Conservation (phyloP, 2,797 vertebrate genomes). For the Fundulus diaphanus region DNA sequence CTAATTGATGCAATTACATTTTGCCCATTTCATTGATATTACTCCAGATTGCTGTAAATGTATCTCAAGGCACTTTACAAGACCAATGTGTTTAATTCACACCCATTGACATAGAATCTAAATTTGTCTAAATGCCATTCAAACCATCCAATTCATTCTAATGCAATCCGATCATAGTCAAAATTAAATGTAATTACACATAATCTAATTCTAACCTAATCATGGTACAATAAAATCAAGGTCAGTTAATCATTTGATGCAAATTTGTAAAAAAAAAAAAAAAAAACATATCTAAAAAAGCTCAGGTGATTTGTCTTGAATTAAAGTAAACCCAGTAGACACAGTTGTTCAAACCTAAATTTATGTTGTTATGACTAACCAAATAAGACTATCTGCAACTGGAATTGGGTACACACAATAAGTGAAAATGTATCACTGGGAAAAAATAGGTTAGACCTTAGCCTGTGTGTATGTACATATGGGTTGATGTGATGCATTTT, state of each 20-base stretch:
- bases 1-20: neutral
- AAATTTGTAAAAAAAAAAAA: neutral
- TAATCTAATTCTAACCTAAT: neutral
- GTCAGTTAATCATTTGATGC: neutral
- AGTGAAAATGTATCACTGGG: neutral
- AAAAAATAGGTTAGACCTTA: neutral
- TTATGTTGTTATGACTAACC: neutral
- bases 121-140: neutral
- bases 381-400: neutral
- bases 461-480: neutral
- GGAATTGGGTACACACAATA: neutral
- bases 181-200: neutral
- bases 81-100: neutral
- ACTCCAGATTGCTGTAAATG: neutral
- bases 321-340: neutral
- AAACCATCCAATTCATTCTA: neutral
- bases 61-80: neutral
- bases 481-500: neutral
- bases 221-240: neutral
- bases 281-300: neutral
- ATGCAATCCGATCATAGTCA: neutral
- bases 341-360: neutral
- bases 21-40: neutral
- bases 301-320: neutral
- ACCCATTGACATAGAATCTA: neutral